A percentile compares a stretch with the other conserved stretches of the same genome.
These are phyloP conservation scores for Tragulus kanchil DNA, from an alignment of 2,113 vertebrate species.

Conservation along the genomic window DNA sequence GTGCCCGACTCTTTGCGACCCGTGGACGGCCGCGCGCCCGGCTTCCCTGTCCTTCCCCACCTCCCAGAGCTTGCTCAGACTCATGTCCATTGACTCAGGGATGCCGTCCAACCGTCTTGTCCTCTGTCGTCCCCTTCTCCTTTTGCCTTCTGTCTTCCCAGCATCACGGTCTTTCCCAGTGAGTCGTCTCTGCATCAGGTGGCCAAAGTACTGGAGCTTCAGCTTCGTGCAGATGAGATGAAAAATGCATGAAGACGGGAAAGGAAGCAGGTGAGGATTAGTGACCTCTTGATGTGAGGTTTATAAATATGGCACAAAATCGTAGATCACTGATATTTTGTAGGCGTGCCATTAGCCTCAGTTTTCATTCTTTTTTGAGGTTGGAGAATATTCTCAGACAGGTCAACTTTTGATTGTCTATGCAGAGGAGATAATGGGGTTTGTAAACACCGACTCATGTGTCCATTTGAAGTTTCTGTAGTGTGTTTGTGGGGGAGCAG, in stretches of 20 bases:
- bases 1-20: no score
- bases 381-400: background rate
- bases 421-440: background rate
- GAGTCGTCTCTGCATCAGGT: no score
- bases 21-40: no score
- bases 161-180: no score
- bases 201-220: no score
- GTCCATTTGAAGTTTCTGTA: slow-evolving; percentile 33
- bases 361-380: background rate
- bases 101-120: no score
- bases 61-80: no score
- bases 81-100: no score
- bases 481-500: background rate
- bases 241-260: background rate
- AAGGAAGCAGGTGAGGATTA: background rate
- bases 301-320: background rate
- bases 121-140: no score
- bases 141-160: no score
- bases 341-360: background rate
- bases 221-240: background rate
- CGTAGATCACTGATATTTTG: background rate
- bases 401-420: slow-evolving; percentile 20
- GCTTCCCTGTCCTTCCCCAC: no score
- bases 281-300: background rate
- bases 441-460: background rate